phyloP scores from a whole-genome alignment of 2,797 vertebrate genomes.

The Ctenochaetus hawaiiensis region DNA sequence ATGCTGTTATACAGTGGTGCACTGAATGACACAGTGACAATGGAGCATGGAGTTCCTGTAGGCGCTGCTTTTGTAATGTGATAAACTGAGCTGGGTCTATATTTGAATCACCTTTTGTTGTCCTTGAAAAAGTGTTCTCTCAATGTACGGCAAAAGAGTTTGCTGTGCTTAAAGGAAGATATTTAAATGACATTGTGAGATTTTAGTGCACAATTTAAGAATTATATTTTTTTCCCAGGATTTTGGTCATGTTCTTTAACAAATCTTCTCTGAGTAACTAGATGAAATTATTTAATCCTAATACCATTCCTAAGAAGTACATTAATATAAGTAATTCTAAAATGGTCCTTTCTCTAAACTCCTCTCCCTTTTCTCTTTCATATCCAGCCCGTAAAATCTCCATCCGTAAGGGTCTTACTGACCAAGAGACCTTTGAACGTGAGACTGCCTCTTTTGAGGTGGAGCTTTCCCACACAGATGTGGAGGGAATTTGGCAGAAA shows the following conservation, averaged over 20 bases:
- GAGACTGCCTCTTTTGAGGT: slow-evolving; percentile 93
- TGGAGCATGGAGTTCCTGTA: slow-evolving; percentile 12
- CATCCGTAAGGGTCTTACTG: slow-evolving; percentile 83
- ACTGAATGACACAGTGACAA: slow-evolving; percentile 44
- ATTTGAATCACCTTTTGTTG: slow-evolving; percentile 44
- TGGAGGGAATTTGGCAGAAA: slow-evolving; percentile 92
- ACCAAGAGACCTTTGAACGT: slow-evolving; percentile 90
- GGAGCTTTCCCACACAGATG: slow-evolving; percentile 91
- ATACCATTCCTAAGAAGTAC: background rate
- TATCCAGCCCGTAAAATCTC: slow-evolving; percentile 90
- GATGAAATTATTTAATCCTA: background rate
- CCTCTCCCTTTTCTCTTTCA: slow-evolving; percentile 5
- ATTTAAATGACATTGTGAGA: background rate
- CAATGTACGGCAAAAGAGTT: background rate
- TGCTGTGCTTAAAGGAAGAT: background rate
- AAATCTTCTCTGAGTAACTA: background rate
- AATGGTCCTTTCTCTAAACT: slow-evolving; percentile 9
- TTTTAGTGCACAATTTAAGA: background rate
- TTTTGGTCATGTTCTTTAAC: background rate
- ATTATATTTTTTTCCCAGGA: background rate
- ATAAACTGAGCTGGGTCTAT: slow-evolving; percentile 51
- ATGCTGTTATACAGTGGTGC: slow-evolving; percentile 40
- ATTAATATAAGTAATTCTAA: background rate
- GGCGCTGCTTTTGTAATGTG: slow-evolving; percentile 37
- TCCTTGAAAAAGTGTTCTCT: slow-evolving; percentile 42